A percentile compares a stretch with the other conserved stretches of the same genome.
phyloP scores from a whole-genome alignment of 1,140 invertebrate species.

The Papilio polyxenes region DNA sequence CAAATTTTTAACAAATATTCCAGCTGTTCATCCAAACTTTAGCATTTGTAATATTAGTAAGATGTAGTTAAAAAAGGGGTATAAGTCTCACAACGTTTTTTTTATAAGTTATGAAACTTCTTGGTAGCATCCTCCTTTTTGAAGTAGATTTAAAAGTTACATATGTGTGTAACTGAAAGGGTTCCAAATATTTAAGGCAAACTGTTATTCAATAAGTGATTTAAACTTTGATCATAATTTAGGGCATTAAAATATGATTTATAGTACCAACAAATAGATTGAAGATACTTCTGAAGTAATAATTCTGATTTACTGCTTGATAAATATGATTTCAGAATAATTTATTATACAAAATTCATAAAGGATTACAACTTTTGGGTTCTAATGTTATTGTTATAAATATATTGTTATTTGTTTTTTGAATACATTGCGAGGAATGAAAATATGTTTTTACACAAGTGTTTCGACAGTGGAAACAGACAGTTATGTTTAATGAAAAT shows the following conservation, averaged over 20 bases:
- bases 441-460: too few species aligned
- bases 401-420: too few species aligned
- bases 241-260: neutral
- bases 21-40: too few species aligned
- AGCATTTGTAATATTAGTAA: too few species aligned
- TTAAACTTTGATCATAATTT: neutral
- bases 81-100: too few species aligned
- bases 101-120: too few species aligned
- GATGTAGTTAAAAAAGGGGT: too few species aligned
- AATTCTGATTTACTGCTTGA: neutral
- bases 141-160: neutral
- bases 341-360: neutral
- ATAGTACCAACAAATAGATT: constrained; percentile 1
- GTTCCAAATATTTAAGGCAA: neutral
- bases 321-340: neutral
- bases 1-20: too few species aligned
- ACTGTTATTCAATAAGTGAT: neutral
- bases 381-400: neutral
- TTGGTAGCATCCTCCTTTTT: too few species aligned
- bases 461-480: too few species aligned
- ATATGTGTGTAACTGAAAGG: neutral
- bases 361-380: neutral
- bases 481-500: neutral
- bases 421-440: too few species aligned
- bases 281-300: constrained; percentile 11